Percentiles rank a stretch among this genome's conserved stretches.
phyloP scores from a whole-genome alignment of 2,797 vertebrate species.

The Diplodus puntazzo region DNA sequence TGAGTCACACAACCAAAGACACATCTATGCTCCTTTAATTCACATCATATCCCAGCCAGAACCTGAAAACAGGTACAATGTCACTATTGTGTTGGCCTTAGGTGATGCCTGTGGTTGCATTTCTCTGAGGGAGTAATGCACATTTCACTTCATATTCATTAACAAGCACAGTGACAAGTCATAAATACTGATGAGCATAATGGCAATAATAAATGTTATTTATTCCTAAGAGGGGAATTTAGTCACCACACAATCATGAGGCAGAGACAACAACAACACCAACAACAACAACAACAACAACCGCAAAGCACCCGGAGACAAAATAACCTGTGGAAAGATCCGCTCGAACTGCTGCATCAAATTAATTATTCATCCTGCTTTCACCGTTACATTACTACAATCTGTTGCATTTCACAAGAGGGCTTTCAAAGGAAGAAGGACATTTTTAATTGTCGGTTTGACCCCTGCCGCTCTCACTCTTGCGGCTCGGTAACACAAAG shows the following conservation, averaged over 20 bases:
- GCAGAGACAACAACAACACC: background rate
- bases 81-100: conserved; percentile 10
- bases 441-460: conserved; percentile 70
- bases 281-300: conserved; percentile 29
- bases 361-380: conserved; percentile 61
- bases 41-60: background rate
- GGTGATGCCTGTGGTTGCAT: conserved; percentile 19
- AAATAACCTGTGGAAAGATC: conserved; percentile 44
- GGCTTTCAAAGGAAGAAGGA: conserved; percentile 58
- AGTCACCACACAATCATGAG: conserved; percentile 34
- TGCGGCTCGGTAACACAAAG: conserved; percentile 31
- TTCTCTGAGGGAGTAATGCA: conserved; percentile 9
- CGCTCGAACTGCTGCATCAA: conserved; percentile 28
- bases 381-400: conserved; percentile 48
- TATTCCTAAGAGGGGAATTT: conserved; percentile 40
- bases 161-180: conserved; percentile 32
- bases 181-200: conserved; percentile 51
- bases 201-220: conserved; percentile 50
- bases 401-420: conserved; percentile 61
- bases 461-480: conserved; percentile 55
- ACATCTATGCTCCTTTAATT: background rate
- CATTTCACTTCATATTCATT: conserved; percentile 41
- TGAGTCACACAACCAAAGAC: background rate
- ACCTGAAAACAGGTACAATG: conserved; percentile 1
- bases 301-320: conserved; percentile 26